Conservation (phyloP, 2,797 vertebrate genomes). For the Hirundo rustica region DNA sequence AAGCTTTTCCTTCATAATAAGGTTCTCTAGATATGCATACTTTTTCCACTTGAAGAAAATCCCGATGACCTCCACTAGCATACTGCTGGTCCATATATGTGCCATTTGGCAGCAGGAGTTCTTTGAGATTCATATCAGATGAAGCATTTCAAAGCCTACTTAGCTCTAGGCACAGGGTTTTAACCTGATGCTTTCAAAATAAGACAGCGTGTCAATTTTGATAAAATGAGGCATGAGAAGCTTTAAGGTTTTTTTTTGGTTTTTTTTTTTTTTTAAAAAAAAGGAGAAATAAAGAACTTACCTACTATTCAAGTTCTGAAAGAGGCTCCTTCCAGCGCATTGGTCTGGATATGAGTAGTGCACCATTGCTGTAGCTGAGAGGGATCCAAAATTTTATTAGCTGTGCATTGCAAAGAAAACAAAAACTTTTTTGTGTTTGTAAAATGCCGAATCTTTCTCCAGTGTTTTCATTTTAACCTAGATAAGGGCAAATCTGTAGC, state of each 20-base stretch:
- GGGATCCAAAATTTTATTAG: neutral
- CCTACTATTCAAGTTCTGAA: neutral
- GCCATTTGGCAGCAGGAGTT: neutral
- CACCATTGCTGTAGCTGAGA: neutral
- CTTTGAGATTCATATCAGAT: neutral
- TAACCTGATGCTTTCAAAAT: neutral
- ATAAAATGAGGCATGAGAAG: neutral
- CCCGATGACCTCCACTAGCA: neutral
- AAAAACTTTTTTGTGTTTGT: neutral
- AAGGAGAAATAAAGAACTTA: no score
- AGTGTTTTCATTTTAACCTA: neutral
- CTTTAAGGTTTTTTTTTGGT: neutral
- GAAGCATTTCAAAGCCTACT: neutral
- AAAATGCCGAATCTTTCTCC: neutral
- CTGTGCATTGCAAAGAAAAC: neutral
- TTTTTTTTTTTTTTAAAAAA: no score
- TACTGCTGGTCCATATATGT: neutral
- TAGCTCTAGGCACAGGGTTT: neutral
- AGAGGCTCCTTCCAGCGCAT: accelerated
- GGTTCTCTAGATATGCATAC: neutral
- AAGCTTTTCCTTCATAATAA: neutral
- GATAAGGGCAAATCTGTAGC: neutral
- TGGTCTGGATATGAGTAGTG: neutral
- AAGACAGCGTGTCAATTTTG: neutral
- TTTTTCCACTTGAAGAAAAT: neutral